Base-by-base conservation (phyloP, 2,888 invertebrate species). In the Habroteleia sp. region DNA sequence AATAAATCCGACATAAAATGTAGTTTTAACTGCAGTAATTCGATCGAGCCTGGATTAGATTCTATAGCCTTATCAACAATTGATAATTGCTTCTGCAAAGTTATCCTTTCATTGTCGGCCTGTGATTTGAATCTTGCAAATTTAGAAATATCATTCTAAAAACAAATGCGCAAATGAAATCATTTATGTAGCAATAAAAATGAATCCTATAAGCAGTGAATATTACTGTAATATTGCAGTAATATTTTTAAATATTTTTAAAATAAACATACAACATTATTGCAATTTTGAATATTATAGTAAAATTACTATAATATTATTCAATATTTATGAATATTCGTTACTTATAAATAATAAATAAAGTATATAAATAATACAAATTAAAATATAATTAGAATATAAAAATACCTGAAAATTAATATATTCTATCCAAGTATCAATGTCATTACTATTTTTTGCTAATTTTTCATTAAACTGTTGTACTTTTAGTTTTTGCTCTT, bases 11-110 rank as follows among this genome's bases (percentile, higher is more conserved):
- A 86, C 79, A 90, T 89, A 13, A 91, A 85, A 46, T 86, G 83
- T 50, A 91, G 85, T 73, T 90, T 89, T 76, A 89, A 88, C 31
- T 90, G 83, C 31, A 92, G 87, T 13, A 94, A 85, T 48, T 85
- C 81, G 35, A 90, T 90, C 58, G 91, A 91, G 60, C 90, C 88
- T 1, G 90, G 88, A 88, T 93, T 93, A 35, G 89, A 88, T 17
- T 89, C 87, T 2, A 94, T 82, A 0, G 92, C 93, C 82, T 91
- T 91, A 56, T 93, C 92, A 3, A 93, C 84, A 37, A 92, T 92
- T 6, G 91, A 89, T 41, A 93, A 81, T 85, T 93, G 92, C 54
- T 91, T 90, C 81, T 93, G 91, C 33, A 85, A 81, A 3, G 82
- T 83, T 0, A 83, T 71, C 41, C 80, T 74, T 10, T 71, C 50